These are phyloP conservation scores for Dicrostonyx torquatus DNA, from an alignment of 2,797 vertebrate genomes.

Conservation along the genomic window DNA sequence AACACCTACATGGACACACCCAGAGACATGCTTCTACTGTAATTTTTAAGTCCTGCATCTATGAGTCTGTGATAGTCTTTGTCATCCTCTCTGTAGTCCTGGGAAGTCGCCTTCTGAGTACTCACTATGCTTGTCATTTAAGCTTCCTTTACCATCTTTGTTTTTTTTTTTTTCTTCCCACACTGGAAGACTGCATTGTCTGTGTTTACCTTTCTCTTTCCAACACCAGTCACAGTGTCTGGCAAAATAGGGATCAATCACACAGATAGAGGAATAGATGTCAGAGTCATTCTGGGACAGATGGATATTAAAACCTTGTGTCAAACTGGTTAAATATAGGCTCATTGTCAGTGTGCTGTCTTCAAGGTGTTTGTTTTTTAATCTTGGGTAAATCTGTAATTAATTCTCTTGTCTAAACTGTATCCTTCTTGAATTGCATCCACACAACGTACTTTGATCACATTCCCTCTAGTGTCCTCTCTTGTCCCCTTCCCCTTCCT, in stretches of 20 bases:
- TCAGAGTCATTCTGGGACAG: neutral
- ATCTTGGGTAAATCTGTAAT: neutral
- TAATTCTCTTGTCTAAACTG: neutral
- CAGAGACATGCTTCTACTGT: neutral
- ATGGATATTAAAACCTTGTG: neutral
- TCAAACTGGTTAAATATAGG: neutral
- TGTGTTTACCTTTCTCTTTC: neutral
- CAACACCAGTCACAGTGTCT: neutral
- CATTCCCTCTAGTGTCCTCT: neutral
- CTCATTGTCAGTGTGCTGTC: neutral
- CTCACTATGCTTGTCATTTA: neutral
- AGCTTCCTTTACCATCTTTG: neutral
- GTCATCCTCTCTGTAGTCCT: fast-evolving
- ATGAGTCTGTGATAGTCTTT: neutral
- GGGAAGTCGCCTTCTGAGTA: neutral
- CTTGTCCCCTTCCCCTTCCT: neutral
- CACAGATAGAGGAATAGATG: fast-evolving
- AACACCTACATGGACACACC: neutral
- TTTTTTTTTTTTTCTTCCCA: neutral
- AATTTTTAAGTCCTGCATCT: neutral
- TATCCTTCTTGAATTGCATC: neutral
- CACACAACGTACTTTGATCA: neutral
- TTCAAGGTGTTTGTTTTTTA: neutral
- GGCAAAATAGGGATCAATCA: neutral
- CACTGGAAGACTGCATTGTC: too few relatives aligned